Conservation (phyloP, 2,113 vertebrate genomes). For the Aythya baeri region DNA sequence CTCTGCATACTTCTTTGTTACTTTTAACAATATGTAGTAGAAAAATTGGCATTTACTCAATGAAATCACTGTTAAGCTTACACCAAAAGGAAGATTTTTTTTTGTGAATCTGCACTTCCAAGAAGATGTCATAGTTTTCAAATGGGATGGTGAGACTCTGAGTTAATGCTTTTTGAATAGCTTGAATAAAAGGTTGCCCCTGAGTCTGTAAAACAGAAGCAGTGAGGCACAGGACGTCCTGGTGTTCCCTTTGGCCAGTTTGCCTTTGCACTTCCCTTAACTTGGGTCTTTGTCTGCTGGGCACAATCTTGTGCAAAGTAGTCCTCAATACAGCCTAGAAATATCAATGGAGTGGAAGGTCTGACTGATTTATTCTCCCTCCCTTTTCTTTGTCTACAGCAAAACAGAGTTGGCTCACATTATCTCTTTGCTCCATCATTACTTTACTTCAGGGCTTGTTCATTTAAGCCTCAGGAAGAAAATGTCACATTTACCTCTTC, state of each 20-base stretch:
- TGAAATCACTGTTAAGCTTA: slow-evolving; percentile 67
- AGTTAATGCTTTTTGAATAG: slow-evolving; percentile 65
- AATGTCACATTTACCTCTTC: not conserved
- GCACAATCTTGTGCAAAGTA: slow-evolving; percentile 13
- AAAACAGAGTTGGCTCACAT: not conserved
- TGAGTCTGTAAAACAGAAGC: slow-evolving; percentile 53
- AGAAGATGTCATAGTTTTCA: slow-evolving; percentile 66
- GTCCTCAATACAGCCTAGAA: slow-evolving; percentile 32
- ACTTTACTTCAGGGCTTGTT: not conserved
- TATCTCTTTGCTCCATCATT: not conserved
- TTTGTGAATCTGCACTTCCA: slow-evolving; percentile 55
- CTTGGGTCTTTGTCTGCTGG: slow-evolving; percentile 24
- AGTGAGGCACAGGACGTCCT: slow-evolving; percentile 46
- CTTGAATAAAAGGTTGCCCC: slow-evolving; percentile 40
- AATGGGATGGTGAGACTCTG: slow-evolving; percentile 29
- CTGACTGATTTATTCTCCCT: slow-evolving; percentile 29
- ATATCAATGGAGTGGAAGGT: slow-evolving; percentile 4
- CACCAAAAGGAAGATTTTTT: slow-evolving; percentile 52
- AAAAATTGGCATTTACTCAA: slow-evolving; percentile 68
- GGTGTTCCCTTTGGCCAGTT: slow-evolving; percentile 28
- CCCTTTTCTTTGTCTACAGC: not conserved
- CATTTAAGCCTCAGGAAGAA: slow-evolving; percentile 1
- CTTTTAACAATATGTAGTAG: slow-evolving; percentile 61
- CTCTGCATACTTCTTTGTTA: slow-evolving; percentile 30
- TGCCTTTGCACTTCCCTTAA: slow-evolving; percentile 34